Conservation (phyloP, 1,140 invertebrate species). For the Drosophila repletoides region DNA sequence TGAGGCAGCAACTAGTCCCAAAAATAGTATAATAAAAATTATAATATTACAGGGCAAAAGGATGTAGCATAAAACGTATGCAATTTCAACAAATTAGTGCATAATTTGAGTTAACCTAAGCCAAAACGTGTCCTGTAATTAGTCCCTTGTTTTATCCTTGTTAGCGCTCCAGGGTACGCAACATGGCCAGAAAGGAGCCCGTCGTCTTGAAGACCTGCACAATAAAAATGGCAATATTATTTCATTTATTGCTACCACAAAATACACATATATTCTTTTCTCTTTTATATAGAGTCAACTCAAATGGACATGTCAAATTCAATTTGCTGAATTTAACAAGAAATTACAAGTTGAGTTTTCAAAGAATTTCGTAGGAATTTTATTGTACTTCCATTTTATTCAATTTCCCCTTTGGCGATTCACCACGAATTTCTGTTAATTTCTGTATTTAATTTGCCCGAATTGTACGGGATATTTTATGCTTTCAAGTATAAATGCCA, state of each 20-base stretch:
- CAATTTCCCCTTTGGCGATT: no score
- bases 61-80: slow-evolving; percentile 14
- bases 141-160: slow-evolving; percentile 4
- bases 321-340: no score
- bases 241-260: slow-evolving; percentile 1
- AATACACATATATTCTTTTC: background rate
- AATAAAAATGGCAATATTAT: background rate
- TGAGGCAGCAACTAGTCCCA: slow-evolving; percentile 8
- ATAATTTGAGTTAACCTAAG: slow-evolving; percentile 31
- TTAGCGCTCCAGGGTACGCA: slow-evolving; percentile 36
- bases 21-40: no score
- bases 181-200: slow-evolving; percentile 44
- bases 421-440: no score
- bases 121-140: slow-evolving; percentile 23
- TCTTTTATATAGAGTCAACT: no score
- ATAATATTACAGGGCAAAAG: background rate
- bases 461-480: no score
- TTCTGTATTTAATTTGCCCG: no score
- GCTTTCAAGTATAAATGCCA: no score
- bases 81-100: slow-evolving; percentile 49
- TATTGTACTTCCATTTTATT: no score
- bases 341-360: no score
- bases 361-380: no score
- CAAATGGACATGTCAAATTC: background rate
- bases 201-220: slow-evolving; percentile 40